Conservation (phyloP, 2,888 invertebrate genomes). For the Boloria euphrosyne region DNA sequence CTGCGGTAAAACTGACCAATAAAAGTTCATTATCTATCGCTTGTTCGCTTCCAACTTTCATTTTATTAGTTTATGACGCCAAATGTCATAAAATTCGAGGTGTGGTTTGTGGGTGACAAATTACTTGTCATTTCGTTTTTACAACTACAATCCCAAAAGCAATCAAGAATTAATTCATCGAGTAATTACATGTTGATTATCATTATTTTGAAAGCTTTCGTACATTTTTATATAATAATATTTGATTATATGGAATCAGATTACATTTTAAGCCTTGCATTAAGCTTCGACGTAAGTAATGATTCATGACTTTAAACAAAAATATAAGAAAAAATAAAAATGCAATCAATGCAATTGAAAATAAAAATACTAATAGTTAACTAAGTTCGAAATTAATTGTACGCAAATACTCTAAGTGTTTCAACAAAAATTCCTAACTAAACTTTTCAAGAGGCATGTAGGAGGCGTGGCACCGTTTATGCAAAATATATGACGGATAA, state of each 20-base stretch:
- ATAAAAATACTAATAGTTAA: background rate
- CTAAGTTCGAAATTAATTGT: background rate
- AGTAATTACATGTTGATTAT: background rate
- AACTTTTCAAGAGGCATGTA: constrained; percentile 55
- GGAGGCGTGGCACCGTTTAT: constrained; percentile 67
- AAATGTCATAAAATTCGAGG: constrained; percentile 64
- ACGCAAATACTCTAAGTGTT: background rate
- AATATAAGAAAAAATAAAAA: too few relatives aligned
- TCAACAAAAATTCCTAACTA: constrained; percentile 29
- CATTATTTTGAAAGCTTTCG: constrained; percentile 11
- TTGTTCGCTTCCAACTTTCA: constrained; percentile 78
- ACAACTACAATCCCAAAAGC: constrained; percentile 32
- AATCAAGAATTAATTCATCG: constrained; percentile 16
- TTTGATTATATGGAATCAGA: too few relatives aligned
- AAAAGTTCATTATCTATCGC: constrained; percentile 82
- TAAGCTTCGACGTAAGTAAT: too few relatives aligned
- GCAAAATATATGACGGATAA: constrained; percentile 48
- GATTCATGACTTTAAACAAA: too few relatives aligned
- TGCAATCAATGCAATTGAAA: too few relatives aligned
- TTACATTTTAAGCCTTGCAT: too few relatives aligned
- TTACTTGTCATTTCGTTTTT: constrained; percentile 34
- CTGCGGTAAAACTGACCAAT: constrained; percentile 80
- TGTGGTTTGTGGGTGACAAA: constrained; percentile 42
- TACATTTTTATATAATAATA: too few relatives aligned
- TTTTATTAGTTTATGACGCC: constrained; percentile 75